Percentiles rank a stretch among this genome's conserved stretches.
Conservation (phyloP, 2,797 vertebrate species). For the Emys orbicularis region DNA sequence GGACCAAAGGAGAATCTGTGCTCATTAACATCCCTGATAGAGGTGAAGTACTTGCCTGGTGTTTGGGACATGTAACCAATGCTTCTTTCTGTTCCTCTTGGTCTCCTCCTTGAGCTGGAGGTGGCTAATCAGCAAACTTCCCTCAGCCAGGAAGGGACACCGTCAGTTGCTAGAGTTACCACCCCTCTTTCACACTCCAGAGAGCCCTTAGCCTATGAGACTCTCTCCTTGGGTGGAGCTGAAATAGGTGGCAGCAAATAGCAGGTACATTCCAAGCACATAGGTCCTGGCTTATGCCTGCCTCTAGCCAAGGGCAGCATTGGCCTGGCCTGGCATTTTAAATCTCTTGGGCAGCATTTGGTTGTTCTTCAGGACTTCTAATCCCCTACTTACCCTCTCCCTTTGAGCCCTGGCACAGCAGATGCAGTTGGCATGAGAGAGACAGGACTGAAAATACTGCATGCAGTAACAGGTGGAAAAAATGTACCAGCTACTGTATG, state of each 20-base stretch:
- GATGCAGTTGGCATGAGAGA: background rate
- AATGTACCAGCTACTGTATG: background rate
- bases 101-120: background rate
- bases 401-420: background rate
- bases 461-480: background rate
- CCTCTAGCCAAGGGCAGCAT: background rate
- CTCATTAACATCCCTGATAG: background rate
- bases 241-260: constrained; percentile 5
- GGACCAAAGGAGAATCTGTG: background rate
- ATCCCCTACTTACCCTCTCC: background rate
- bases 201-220: background rate
- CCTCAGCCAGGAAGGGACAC: constrained; percentile 6
- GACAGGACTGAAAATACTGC: background rate
- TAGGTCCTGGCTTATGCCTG: constrained; percentile 4
- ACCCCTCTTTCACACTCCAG: background rate
- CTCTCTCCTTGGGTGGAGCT: constrained; percentile 10
- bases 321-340: background rate
- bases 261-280: background rate
- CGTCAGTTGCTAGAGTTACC: background rate
- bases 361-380: background rate
- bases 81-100: background rate
- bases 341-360: constrained; percentile 40
- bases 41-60: background rate
- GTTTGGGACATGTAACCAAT: rapidly evolving
- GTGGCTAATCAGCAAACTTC: background rate